phyloP scores from a whole-genome alignment of 2,888 invertebrate species.

The Drosophila lacicola region DNA sequence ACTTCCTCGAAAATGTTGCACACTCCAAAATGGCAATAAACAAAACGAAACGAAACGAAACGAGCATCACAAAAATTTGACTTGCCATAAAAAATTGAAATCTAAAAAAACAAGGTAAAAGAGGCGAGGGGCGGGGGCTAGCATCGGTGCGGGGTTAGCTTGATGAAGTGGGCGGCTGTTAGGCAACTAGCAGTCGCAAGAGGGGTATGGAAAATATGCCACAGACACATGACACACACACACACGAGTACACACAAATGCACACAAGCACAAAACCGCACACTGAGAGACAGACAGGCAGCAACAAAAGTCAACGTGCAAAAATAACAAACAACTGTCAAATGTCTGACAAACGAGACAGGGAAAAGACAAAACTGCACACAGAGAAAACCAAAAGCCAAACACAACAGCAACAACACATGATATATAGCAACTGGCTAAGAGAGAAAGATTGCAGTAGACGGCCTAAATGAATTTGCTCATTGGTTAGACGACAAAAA shows the following conservation, averaged over 20 bases:
- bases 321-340: slow-evolving; percentile 81
- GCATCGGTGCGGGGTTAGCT: slow-evolving; percentile 3
- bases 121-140: neutral
- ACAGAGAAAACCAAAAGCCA: slow-evolving; percentile 38
- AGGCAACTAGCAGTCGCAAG: slow-evolving; percentile 57
- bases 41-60: slow-evolving; percentile 43
- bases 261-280: slow-evolving; percentile 9
- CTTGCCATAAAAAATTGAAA: slow-evolving; percentile 79
- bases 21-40: slow-evolving; percentile 66
- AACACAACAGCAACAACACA: slow-evolving; percentile 34
- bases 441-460: slow-evolving; percentile 26
- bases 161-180: slow-evolving; percentile 72
- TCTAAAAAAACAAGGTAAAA: slow-evolving; percentile 65
- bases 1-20: slow-evolving; percentile 76
- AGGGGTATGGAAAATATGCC: slow-evolving; percentile 64
- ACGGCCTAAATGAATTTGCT: slow-evolving; percentile 60
- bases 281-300: slow-evolving; percentile 31
- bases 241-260: slow-evolving; percentile 7
- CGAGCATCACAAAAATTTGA: slow-evolving; percentile 75
- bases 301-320: slow-evolving; percentile 75
- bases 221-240: slow-evolving; percentile 63
- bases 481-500: slow-evolving; percentile 32
- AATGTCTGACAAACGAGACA: slow-evolving; percentile 82
- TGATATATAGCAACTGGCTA: slow-evolving; percentile 36
- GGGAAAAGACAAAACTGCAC: slow-evolving; percentile 76